Evolutionary conservation across 1,140 invertebrate genomes (phyloP), one percentile per base, ranked within the genome.

Genomic region (Heliothis virescens): DNA sequence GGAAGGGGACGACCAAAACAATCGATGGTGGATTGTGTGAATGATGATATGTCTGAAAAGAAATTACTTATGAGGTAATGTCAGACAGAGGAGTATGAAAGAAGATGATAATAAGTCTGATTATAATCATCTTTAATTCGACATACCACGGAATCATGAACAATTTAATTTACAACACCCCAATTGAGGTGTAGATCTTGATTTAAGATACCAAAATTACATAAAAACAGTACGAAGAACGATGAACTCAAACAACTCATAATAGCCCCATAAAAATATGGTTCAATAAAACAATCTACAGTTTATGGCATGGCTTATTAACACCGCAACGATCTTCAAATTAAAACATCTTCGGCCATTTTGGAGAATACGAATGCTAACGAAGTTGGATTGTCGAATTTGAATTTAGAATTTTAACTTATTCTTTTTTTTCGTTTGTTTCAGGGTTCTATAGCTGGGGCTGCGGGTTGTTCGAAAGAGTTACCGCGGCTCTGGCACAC

Each of bases 221-320:
- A 18, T 29, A 47, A 67, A 18, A 50, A 50, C 47, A 9, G 41
- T 52, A 50, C 48, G 10, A 41, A 21, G 59, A 12, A 13, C 16
- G 65, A 52, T 69, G 48, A 21, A 29, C 15, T 34, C 34, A 29
- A 41, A 34, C 50, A 15, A n/a, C 15, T 52, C 26, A 71, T 71
- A 34, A 55, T 71, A 71, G n/a, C 7, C n/a, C 18, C 67, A 71
- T 71, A 71, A 71, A 71, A 71, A 71, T 71, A 71, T 55, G 12
- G 10, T 7, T 2, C 67, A 71, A 71, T 71, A 71, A 71, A 71
- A 71, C 67, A 71, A 55, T 71, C 67, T 55, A 15, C 50, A 1
- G 3, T 71, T 71, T 71, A 71, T 34, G 52, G 55, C 50, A 12
- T 10, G 18, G 26, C 67, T 52, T 71, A 71, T 71, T 71, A 71